Base-by-base conservation (phyloP, 2,113 vertebrate species). In the Camelus bactrianus region DNA sequence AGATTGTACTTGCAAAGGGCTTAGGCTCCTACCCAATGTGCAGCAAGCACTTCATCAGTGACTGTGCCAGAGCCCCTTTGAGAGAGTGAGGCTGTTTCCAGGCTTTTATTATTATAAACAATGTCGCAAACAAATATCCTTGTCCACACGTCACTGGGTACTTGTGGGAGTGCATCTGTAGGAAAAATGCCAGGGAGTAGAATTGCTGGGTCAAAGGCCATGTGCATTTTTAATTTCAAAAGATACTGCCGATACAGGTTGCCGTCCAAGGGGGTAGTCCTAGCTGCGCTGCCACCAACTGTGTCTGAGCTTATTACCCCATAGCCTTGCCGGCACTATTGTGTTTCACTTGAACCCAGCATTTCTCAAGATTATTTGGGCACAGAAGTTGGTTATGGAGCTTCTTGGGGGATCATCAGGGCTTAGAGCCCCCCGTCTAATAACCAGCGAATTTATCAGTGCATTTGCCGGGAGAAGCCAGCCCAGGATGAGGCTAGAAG, bases 91-190 rank as follows among this genome's bases (percentile, higher is more conserved):
- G 46, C 89, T 89, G 89, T 67, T 91, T 80, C 82, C 69, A 56
- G 86, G 54, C 82, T 58, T 93, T 96, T 94, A 93, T 97, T 94
- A 95, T 89, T 89, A 90, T 96, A 97, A 97, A 97, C 94, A 97
- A 76, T 19, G 93, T 77, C 38, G 19, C 67, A 83, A 90, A 96
- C 28, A 89, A 85, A 93, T 86, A 58, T 54, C 62, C 92, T 65
- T 54, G 73, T 72, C 73, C 64, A 28, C 93, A 92, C 32, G 79
- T 96, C 97, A 89, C 75, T 94, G 64, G 91, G 89, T 77, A 28
- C 38, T 80, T 52, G 86, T 69, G 89, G 92, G 96, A 97, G 84
- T 86, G 17, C n/a, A 54, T 84, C 54, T 22, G 77, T 72, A 86
- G 89, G 95, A 85, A 93, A 89, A 86, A 94, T 89, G 82, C 91